Conservation (phyloP, 1,140 invertebrate species). For the Neotoxoptera formosana region DNA sequence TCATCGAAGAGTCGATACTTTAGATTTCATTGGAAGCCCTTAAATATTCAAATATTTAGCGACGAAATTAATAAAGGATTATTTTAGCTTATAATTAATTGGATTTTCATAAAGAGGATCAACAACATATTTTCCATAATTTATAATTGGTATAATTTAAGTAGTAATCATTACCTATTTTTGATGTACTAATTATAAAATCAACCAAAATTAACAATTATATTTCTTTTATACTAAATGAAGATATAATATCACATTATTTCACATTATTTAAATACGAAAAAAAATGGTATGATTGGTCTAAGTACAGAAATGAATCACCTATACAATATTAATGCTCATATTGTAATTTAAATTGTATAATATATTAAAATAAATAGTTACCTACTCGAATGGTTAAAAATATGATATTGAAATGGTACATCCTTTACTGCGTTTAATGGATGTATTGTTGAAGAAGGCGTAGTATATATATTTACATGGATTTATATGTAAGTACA, state of each 20-base stretch:
- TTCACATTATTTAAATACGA: neutral
- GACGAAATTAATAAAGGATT: neutral
- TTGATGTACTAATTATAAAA: neutral
- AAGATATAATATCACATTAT: neutral
- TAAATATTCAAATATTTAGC: neutral
- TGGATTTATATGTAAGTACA: neutral
- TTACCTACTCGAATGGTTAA: neutral
- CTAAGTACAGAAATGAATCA: neutral
- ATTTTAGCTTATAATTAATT: slow-evolving; percentile 21
- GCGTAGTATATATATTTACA: neutral
- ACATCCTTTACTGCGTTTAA: neutral
- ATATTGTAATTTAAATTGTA: neutral
- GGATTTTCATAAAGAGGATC: slow-evolving; percentile 17
- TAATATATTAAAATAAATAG: neutral
- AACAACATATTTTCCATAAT: slow-evolving; percentile 13
- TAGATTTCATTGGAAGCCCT: neutral
- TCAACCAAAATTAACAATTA: neutral
- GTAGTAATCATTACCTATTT: neutral
- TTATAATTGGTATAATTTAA: neutral
- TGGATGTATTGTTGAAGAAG: neutral
- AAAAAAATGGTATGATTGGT: neutral
- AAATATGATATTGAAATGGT: neutral
- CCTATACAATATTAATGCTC: neutral
- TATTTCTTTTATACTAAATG: neutral
- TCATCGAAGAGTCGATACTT: neutral